phyloP scores from a whole-genome alignment of 1,140 invertebrate genomes.

The Magallana angulata region DNA sequence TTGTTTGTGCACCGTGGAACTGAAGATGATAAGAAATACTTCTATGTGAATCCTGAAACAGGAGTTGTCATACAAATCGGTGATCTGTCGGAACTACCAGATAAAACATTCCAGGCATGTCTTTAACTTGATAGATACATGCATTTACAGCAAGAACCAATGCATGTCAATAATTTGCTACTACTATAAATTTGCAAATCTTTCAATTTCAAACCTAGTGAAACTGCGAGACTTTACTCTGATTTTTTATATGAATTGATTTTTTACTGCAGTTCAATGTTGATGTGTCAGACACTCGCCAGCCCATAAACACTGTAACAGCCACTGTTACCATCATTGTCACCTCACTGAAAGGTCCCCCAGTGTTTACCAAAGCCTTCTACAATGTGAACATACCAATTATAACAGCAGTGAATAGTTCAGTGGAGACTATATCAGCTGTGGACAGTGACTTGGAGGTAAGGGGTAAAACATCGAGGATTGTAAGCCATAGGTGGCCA shows the following conservation, averaged over 20 bases:
- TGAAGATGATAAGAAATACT: conserved; percentile 59
- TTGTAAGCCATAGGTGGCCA: too few species aligned
- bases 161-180: too few species aligned
- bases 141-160: too few species aligned
- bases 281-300: conserved; percentile 52
- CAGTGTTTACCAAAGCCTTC: conserved; percentile 57
- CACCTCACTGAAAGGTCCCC: conserved; percentile 58
- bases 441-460: conserved; percentile 48
- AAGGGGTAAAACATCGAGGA: not conserved
- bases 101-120: not conserved
- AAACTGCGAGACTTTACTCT: too few species aligned
- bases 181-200: too few species aligned
- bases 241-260: too few species aligned
- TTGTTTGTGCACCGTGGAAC: conserved; percentile 58
- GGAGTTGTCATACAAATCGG: conserved; percentile 59
- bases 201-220: too few species aligned
- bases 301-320: conserved; percentile 17
- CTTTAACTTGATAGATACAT: not conserved
- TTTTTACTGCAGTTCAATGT: conserved; percentile 62
- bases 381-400: conserved; percentile 60
- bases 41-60: conserved; percentile 68
- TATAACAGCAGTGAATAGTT: conserved; percentile 56
- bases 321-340: conserved; percentile 58
- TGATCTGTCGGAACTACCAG: conserved; percentile 13
- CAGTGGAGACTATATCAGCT: conserved; percentile 48